Conservation (phyloP, 2,113 vertebrate species). For the Panthera leo region DNA sequence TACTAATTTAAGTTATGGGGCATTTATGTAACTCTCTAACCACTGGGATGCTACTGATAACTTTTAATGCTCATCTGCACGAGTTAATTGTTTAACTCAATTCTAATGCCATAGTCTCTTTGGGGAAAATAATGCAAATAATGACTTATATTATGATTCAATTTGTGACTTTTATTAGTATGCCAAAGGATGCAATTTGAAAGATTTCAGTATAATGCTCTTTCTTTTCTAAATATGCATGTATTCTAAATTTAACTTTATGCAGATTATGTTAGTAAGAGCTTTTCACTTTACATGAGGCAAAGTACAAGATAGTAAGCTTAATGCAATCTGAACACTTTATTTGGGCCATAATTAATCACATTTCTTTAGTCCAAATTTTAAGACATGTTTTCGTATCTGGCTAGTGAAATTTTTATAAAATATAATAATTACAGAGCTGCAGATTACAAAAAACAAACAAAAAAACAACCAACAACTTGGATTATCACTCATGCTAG, state of each 20-base stretch:
- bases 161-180: neutral
- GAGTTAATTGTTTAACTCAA: neutral
- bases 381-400: neutral
- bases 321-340: neutral
- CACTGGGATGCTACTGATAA: neutral
- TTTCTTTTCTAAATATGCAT: neutral
- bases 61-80: neutral
- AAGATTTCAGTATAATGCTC: neutral
- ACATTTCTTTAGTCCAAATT: neutral
- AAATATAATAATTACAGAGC: neutral
- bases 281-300: neutral
- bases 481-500: neutral
- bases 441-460: neutral
- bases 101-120: neutral
- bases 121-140: neutral
- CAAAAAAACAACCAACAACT: neutral
- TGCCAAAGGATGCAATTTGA: neutral
- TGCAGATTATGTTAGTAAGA: neutral
- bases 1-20: neutral
- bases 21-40: neutral
- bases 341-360: neutral
- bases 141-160: neutral
- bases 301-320: neutral
- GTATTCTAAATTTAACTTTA: neutral
- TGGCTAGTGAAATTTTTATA: neutral